Base-by-base conservation (phyloP, 2,888 invertebrate species). In the Diabrotica balteata region DNA sequence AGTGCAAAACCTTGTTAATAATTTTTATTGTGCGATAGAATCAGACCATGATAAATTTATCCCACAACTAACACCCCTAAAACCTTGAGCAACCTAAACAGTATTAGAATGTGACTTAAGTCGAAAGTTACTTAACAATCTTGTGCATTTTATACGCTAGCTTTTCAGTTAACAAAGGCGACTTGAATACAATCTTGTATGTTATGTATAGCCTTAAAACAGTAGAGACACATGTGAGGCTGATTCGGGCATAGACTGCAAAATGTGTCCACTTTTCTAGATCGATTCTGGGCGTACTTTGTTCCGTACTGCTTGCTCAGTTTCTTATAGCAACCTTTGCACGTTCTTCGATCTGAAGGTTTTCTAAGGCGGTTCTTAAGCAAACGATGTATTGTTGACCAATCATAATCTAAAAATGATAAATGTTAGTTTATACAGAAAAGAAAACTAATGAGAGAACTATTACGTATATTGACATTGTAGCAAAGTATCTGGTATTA, bases 311-410 rank as follows among this genome's bases (percentile, higher is more conserved):
- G 46, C 32, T 43, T 60, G 32, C 70, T 70, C 7, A 69, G 52
- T 53, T 69, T 69, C 44, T 61, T 73, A 59, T 73, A 73, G 54
- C 73, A 73, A 43, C 69, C 66, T 52, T 67, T 69, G 32, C 73
- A 73, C 1, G 72, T 70, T 10, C 70, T 68, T 59, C 72, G 51
- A 42, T 72, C 71, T 0, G 68, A 62, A 2, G 66, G 61, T 51
- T 65, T 92, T 44, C 50, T 51, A n/a, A 59, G 42, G 0, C 57
- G 66, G 47, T 55, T 59, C 11, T 59, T 65, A 7, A 65, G 43
- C 7, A 59, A 54, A 7, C 53, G 17, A 22, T 59, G 59, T 17
- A 60, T 44, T 0, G 6, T 52, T 4, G 42, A 49, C 50, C 49
- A 57, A 17, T 59, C 50, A 9, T 9, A 10, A 32, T 11, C 63